Evolutionary conservation across 2,113 vertebrate species (phyloP).

Genomic region (Nyctibius bracteatus): DNA sequence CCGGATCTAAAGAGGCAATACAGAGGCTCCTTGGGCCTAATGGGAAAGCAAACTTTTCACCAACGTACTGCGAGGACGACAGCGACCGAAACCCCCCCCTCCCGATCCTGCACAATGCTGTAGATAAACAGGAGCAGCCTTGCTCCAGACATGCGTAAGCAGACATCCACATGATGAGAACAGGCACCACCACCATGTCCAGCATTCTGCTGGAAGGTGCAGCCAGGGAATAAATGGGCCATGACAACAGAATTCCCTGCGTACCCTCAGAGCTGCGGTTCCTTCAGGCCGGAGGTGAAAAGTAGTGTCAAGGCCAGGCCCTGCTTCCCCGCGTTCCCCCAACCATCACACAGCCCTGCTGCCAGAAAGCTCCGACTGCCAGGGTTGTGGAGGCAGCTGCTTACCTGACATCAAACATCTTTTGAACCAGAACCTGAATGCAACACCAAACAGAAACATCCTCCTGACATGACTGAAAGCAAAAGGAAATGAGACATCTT

Average conservation of each 20-base stretch:
- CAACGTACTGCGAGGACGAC: rapidly evolving
- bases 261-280: background rate
- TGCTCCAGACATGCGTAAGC: background rate
- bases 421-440: slow-evolving; percentile 24
- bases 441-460: slow-evolving; percentile 49
- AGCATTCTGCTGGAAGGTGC: background rate
- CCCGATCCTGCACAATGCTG: background rate
- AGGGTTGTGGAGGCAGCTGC: background rate
- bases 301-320: background rate
- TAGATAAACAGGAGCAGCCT: background rate
- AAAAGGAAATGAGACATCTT: slow-evolving; percentile 58
- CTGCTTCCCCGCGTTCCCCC: background rate
- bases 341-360: background rate
- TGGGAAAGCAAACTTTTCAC: background rate
- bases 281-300: background rate
- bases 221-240: background rate
- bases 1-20: background rate
- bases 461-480: slow-evolving; percentile 40
- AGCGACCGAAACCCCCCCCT: rapidly evolving
- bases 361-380: background rate
- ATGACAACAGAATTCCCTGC: background rate
- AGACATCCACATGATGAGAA: rapidly evolving
- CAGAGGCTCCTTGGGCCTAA: background rate
- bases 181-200: rapidly evolving
- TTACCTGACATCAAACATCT: background rate